A percentile compares a stretch with the other conserved stretches of the same genome.
These are phyloP conservation scores for Watsonalla cultraria DNA, from an alignment of 2,888 invertebrate species.

Conservation along the genomic window DNA sequence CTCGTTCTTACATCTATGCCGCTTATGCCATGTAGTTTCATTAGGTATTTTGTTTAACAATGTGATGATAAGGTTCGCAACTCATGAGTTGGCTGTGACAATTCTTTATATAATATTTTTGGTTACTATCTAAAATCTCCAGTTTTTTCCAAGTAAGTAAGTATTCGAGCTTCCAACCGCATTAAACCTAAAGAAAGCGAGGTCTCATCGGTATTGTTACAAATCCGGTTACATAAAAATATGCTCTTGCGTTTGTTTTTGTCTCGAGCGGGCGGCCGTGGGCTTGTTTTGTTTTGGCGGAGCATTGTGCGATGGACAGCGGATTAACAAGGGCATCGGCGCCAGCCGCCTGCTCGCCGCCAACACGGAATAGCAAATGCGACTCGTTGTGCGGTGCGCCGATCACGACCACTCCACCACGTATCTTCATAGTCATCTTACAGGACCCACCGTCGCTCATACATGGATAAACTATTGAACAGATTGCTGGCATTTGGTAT, in stretches of 20 bases:
- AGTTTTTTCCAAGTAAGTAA: background rate
- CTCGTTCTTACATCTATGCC: constrained; percentile 22
- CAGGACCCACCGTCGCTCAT: background rate
- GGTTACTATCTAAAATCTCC: constrained; percentile 3
- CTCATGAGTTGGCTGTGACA: too few relatives aligned
- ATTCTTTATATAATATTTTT: constrained; percentile 2
- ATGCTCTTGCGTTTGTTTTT: constrained; percentile 45
- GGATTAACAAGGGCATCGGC: constrained; percentile 71
- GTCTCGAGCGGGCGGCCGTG: constrained; percentile 25
- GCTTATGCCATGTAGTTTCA: constrained; percentile 24
- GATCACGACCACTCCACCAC: constrained; percentile 3
- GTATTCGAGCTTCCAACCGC: background rate
- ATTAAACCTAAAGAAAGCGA: constrained; percentile 8
- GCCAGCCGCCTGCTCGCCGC: constrained; percentile 48
- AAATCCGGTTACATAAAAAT: constrained; percentile 41
- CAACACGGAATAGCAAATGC: constrained; percentile 61
- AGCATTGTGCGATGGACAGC: constrained; percentile 59
- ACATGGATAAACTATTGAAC: too few relatives aligned
- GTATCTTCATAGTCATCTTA: constrained; percentile 25
- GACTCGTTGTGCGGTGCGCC: constrained; percentile 46
- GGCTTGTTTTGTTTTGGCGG: constrained; percentile 48
- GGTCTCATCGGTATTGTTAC: constrained; percentile 36
- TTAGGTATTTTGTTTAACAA: constrained; percentile 27
- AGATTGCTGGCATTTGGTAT: too few relatives aligned
- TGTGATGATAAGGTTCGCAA: constrained; percentile 10